Evolutionary conservation across 2,888 invertebrate genomes (phyloP), one percentile per base, ranked within the genome.

Genomic region (Melikaiella ostensackeni): DNA sequence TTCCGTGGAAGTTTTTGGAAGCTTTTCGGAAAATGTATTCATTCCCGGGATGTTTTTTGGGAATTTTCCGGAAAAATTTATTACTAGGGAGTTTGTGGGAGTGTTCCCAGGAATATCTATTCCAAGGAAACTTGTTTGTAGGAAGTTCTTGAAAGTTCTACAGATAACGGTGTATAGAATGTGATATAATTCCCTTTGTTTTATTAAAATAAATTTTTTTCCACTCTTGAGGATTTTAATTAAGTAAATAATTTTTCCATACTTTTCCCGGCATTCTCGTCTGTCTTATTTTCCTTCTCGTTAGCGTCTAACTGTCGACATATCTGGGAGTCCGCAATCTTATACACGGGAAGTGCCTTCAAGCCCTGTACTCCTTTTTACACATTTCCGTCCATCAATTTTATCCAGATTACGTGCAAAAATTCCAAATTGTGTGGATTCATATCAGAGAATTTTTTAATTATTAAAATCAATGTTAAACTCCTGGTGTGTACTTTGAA

Each of bases 311-410:
- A 64, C 46, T 50, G 66, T 46, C 46, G 66, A 46, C 66, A 46
- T 66, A 46, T 66, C 66, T 46, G 46, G 24, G 24, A 66, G 27
- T 66, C 16, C 66, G 46, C 42, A 46, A 66, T 66, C 66, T 46
- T 46, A 50, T 42, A 46, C 66, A 66, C 66, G 66, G 66, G 66
- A 66, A 66, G 66, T 66, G 30, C 30, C 38, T 64, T 11, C 30
- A 24, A 6, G 27, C 46, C 16, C 46, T 66, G 16, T 50, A 27
- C 42, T 66, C 21, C 63, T 38, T 46, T 46, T 27, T 66, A 21
- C 38, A 42, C 30, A 57, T 82, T 84, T 84, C 83, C 84, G 79
- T 83, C 80, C 82, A 81, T 82, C 80, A 84, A 84, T 84, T 82
- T 80, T 81, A 77, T 78, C 19, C 33, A 55, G 55, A 55, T 55